These are phyloP conservation scores for Bucorvus abyssinicus DNA, from an alignment of 2,797 vertebrate species.

Conservation along the genomic window DNA sequence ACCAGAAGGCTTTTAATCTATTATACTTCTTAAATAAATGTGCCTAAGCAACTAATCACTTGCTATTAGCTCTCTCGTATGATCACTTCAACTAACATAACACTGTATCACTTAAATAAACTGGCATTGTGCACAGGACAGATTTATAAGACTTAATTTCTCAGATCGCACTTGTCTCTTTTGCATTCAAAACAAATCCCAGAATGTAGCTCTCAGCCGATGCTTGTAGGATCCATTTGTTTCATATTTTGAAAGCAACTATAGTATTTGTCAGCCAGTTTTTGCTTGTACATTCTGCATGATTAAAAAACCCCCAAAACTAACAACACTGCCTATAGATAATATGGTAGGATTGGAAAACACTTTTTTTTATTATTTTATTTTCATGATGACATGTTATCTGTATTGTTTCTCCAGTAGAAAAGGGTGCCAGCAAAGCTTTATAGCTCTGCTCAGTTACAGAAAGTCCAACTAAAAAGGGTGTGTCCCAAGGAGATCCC, in stretches of 20 bases:
- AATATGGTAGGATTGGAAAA: not conserved
- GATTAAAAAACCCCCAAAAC: not conserved
- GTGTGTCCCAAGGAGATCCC: not conserved
- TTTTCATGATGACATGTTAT: not conserved
- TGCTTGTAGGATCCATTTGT: conserved; percentile 45
- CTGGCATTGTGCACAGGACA: not conserved
- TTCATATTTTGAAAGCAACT: conserved; percentile 17
- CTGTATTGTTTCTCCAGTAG: not conserved
- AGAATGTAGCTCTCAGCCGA: not conserved
- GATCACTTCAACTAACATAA: conserved; percentile 46
- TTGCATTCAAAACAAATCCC: conserved; percentile 38
- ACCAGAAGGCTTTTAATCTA: conserved; percentile 52
- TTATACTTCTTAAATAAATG: conserved; percentile 63
- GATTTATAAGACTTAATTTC: conserved; percentile 41
- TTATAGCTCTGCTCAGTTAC: not conserved
- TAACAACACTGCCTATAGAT: not conserved
- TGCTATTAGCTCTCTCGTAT: conserved; percentile 48
- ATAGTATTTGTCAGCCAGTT: not conserved
- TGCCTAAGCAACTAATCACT: conserved; percentile 38
- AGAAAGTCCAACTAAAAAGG: not conserved
- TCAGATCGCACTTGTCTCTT: conserved; percentile 39
- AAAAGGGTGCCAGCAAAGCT: not conserved
- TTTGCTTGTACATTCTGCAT: not conserved
- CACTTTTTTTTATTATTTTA: not conserved
- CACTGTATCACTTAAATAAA: conserved; percentile 54